These are phyloP conservation scores for Rhincodon typus DNA, from an alignment of 2,797 vertebrate genomes.

Conservation along the genomic window DNA sequence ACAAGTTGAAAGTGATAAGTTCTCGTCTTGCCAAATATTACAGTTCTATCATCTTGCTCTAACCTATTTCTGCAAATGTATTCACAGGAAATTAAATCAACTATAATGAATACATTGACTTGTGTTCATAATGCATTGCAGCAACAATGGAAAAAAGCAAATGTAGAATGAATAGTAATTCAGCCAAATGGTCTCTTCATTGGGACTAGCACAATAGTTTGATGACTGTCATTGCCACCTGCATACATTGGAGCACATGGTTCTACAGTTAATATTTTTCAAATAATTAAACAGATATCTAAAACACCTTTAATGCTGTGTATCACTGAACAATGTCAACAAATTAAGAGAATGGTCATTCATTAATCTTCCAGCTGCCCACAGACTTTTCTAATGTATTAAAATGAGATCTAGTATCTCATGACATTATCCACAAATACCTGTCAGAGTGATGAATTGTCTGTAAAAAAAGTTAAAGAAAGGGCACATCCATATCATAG, in stretches of 20 bases:
- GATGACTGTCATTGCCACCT: not conserved
- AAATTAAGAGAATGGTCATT: not conserved
- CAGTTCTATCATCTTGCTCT: constrained; percentile 1
- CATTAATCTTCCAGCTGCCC: not conserved
- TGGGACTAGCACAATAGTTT: not conserved
- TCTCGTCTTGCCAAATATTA: not conserved
- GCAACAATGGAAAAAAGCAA: not conserved
- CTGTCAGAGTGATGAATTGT: too few species aligned
- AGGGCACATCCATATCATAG: too few species aligned
- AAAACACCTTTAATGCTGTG: not conserved
- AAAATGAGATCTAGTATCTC: not conserved
- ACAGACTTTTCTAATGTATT: not conserved
- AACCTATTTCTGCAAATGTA: not conserved
- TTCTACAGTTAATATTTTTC: not conserved
- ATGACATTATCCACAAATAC: not conserved
- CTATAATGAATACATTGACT: constrained; percentile 15
- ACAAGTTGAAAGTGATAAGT: not conserved
- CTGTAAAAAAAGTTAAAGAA: too few species aligned
- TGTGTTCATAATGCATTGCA: not conserved
- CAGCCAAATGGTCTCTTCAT: not conserved
- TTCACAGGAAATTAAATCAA: constrained; percentile 37
- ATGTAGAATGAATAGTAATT: not conserved
- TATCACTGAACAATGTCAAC: not conserved
- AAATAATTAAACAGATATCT: not conserved
- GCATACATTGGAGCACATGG: not conserved